Evolutionary conservation across 2,888 invertebrate species (phyloP).

Genomic region (Tubulanus polymorphus): DNA sequence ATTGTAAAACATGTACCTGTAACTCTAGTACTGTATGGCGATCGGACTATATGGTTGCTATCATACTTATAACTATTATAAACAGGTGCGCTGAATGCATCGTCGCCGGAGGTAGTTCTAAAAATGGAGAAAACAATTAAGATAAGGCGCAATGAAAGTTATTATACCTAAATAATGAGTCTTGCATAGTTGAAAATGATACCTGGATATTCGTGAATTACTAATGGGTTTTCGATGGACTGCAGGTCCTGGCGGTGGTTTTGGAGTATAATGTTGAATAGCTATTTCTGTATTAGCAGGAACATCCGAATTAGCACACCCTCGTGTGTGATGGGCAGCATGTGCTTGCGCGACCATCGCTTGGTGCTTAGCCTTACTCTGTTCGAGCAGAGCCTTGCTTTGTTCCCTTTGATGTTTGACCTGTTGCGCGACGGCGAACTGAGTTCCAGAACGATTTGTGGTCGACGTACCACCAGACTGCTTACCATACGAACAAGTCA

Average conservation of each 20-base stretch:
- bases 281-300: no score
- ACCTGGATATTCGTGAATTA: constrained; percentile 35
- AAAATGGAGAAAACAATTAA: no score
- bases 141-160: no score
- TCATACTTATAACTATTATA: no score
- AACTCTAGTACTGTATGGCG: no score
- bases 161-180: no score
- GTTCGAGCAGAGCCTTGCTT: constrained; percentile 34
- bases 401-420: constrained; percentile 33
- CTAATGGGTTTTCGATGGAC: constrained; percentile 27
- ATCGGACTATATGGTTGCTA: no score
- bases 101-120: no score
- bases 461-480: constrained; percentile 11
- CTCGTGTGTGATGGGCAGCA: constrained; percentile 27
- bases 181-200: no score
- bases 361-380: constrained; percentile 51
- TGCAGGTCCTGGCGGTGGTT: constrained; percentile 35
- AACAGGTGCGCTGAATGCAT: no score
- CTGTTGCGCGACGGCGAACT: constrained; percentile 10
- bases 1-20: no score
- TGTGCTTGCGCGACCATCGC: constrained; percentile 51
- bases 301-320: neutral
- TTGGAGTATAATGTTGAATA: constrained; percentile 35
- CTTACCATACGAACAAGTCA: neutral
- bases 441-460: constrained; percentile 27